Base-by-base conservation (phyloP, 2,113 vertebrate species). In the Dasyprocta punctata region DNA sequence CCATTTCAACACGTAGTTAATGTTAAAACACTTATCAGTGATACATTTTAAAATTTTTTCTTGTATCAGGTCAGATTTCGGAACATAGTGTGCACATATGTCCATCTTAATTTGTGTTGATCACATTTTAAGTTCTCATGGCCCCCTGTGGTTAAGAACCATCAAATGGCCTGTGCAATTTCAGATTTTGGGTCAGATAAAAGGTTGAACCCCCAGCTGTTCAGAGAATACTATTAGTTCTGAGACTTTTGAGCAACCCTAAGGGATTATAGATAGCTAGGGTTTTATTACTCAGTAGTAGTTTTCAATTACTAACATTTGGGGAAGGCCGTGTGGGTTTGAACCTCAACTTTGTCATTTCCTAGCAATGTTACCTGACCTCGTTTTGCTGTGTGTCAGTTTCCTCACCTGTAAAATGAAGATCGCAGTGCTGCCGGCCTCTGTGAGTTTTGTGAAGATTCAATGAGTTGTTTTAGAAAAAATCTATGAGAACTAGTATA, bases 131-230 rank as follows among this genome's bases (percentile, higher is more conserved):
- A 0, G 36, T 88, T 87, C 49, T 89, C 44, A 8, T 38, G 67
- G 77, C 81, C 6, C 0, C 13, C 3, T 88, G 91, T 93, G 80
- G 82, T 52, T 67, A 33, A 33, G 26, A 65, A 47, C 47, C 49
- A 8, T n/a, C 20, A 1, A 8, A 5, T 60, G 61, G 58, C 63
- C 30, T 54, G 47, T 30, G 26, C 52, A 38, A 24, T 90, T 94
- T 88, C 30, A 81, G 92, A 89, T 89, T 94, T 93, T 60, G 91
- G 28, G 63, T 94, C 67, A 73, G 49, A 67, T 5, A 30, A 44
- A 84, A 44, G 56, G 13, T 52, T 77, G 81, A 77, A 65, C 30
- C 49, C 44, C 41, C 36, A 89, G 10, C 63, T 49, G 7, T 77
- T 52, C 78, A 69, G 26, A 61, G 81, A 75, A 41, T 67, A 26